Conservation (phyloP, 2,888 invertebrate genomes). For the Hydropsyche betteni region DNA sequence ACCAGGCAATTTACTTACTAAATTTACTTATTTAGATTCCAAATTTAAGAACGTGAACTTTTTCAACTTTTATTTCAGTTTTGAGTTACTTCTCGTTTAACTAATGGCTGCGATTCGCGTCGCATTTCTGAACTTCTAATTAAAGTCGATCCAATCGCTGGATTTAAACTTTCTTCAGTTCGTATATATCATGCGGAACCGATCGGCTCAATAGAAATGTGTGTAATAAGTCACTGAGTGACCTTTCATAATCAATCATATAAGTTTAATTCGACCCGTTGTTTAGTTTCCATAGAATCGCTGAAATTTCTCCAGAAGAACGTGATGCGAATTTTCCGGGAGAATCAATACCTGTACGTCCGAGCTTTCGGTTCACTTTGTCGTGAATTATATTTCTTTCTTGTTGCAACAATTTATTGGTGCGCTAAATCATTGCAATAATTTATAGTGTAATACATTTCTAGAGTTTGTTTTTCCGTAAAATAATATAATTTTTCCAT, state of each 20-base stretch:
- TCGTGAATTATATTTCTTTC: background rate
- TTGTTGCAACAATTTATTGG: background rate
- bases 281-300: constrained; percentile 16
- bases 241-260: constrained; percentile 9
- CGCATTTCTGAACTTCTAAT: background rate
- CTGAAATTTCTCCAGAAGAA: constrained; percentile 3
- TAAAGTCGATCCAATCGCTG: background rate
- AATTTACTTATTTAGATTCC: too few species aligned
- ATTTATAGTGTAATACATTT: background rate
- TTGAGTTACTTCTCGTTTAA: background rate
- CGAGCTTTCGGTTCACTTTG: background rate
- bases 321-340: constrained; percentile 4
- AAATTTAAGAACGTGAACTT: too few species aligned
- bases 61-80: too few species aligned
- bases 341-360: background rate
- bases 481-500: too few species aligned
- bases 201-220: background rate
- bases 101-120: background rate
- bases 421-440: background rate
- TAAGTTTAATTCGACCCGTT: constrained; percentile 19
- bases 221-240: background rate
- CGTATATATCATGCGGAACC: background rate
- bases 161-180: background rate
- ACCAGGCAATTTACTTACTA: too few species aligned
- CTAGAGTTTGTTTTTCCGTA: too few species aligned